phyloP scores from a whole-genome alignment of 2,797 vertebrate genomes.

The Hemitrygon akajei region DNA sequence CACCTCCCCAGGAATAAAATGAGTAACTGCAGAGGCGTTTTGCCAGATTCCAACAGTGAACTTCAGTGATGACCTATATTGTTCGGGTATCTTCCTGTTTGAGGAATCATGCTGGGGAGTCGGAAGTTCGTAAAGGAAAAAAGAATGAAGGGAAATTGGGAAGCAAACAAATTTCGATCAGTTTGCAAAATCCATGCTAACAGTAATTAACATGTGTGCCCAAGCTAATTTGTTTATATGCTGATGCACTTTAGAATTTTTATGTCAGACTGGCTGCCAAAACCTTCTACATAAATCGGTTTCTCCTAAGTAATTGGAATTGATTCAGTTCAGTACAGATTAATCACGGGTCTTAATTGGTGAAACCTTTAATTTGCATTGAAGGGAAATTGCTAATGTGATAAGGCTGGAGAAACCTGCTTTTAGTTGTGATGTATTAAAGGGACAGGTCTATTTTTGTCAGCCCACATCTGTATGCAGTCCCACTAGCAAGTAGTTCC shows the following conservation, averaged over 20 bases:
- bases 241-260: slow-evolving; percentile 11
- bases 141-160: not conserved
- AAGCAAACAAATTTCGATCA: not conserved
- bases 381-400: slow-evolving; percentile 21
- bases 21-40: not conserved
- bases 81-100: not conserved
- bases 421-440: slow-evolving; percentile 19
- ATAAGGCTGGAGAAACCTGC: slow-evolving; percentile 21
- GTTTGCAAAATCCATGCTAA: not conserved
- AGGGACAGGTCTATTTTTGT: slow-evolving; percentile 16
- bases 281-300: slow-evolving; percentile 29
- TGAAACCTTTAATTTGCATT: slow-evolving; percentile 30
- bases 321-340: slow-evolving; percentile 80
- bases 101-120: not conserved
- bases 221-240: slow-evolving; percentile 20
- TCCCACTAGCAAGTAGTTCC: not conserved
- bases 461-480: not conserved
- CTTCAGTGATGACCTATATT: not conserved
- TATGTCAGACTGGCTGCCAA: slow-evolving; percentile 30
- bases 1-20: not conserved
- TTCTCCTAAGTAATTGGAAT: slow-evolving; percentile 67
- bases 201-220: slow-evolving; percentile 25
- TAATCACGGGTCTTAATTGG: slow-evolving; percentile 59
- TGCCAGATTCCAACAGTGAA: not conserved
- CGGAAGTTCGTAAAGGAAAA: not conserved